Conservation (phyloP, 1,140 invertebrate species). For the Diachasma alloeum region DNA sequence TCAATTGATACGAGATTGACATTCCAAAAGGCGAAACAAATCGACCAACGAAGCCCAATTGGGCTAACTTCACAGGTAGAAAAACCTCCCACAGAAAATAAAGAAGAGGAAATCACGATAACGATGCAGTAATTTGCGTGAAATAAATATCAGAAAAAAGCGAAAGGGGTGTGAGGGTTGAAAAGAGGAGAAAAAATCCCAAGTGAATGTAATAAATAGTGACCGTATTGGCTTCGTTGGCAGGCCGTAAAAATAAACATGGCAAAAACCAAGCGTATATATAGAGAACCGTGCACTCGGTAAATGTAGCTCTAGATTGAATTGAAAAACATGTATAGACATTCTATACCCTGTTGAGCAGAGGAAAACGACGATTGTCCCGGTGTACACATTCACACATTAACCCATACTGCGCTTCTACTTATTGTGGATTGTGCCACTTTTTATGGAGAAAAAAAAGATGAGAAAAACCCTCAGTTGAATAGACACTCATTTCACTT, state of each 20-base stretch:
- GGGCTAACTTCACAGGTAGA: too few relatives aligned
- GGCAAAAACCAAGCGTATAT: neutral
- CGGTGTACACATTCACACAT: neutral
- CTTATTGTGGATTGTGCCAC: neutral
- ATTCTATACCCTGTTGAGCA: neutral
- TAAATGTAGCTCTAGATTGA: constrained; percentile 18
- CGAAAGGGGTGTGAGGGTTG: neutral
- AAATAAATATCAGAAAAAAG: neutral
- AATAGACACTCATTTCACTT: too few relatives aligned
- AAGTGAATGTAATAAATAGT: constrained; percentile 14
- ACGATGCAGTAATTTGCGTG: constrained; percentile 1
- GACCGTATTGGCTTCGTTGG: constrained; percentile 15
- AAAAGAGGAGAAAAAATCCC: neutral
- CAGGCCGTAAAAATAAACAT: constrained; percentile 16
- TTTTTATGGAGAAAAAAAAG: neutral
- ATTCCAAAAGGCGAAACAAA: too few relatives aligned
- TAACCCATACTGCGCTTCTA: neutral
- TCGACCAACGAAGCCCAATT: too few relatives aligned
- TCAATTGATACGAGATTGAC: too few relatives aligned
- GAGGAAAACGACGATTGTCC: constrained; percentile 19
- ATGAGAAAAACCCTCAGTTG: too few relatives aligned
- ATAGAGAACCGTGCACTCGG: neutral
- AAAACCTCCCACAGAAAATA: neutral
- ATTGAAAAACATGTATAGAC: constrained; percentile 9
- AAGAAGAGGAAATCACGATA: neutral